Evolutionary conservation across 2,113 vertebrate species (phyloP).

Genomic region (Scartelaos histophorus): DNA sequence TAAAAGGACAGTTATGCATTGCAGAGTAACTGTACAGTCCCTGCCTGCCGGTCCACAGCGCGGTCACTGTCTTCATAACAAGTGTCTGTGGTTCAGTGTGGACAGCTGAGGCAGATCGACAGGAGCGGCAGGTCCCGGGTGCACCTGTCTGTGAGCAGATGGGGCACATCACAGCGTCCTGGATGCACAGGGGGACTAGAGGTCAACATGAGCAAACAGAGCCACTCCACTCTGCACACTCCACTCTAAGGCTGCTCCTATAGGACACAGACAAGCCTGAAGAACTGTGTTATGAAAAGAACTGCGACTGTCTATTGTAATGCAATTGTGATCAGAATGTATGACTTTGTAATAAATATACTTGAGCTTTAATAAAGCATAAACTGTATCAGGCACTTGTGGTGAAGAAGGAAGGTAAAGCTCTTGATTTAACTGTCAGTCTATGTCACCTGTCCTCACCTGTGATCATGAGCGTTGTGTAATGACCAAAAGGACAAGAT

Average conservation of each 20-base stretch:
- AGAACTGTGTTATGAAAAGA: background rate
- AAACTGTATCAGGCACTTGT: no score
- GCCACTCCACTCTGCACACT: background rate
- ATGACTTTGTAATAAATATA: no score
- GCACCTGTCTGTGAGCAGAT: slow-evolving; percentile 70
- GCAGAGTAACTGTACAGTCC: background rate
- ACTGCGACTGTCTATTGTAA: no score
- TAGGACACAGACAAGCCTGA: background rate
- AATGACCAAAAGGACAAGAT: no score
- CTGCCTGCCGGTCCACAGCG: background rate
- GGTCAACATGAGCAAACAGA: slow-evolving; percentile 18
- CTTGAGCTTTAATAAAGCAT: no score
- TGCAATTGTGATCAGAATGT: no score
- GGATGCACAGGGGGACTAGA: slow-evolving; percentile 40
- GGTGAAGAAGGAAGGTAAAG: no score
- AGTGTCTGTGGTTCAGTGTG: background rate
- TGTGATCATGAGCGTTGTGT: no score
- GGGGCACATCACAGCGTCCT: slow-evolving; percentile 55
- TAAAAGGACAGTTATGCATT: no score
- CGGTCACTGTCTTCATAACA: background rate
- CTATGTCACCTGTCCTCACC: no score
- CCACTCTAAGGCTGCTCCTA: background rate
- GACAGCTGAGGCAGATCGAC: slow-evolving; percentile 40
- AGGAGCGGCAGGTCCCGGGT: slow-evolving; percentile 47
- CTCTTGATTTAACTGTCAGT: no score